These are phyloP conservation scores for Patiria miniata DNA, from an alignment of 35 echinoderm and acorn worm genomes.

Conservation along the genomic window DNA sequence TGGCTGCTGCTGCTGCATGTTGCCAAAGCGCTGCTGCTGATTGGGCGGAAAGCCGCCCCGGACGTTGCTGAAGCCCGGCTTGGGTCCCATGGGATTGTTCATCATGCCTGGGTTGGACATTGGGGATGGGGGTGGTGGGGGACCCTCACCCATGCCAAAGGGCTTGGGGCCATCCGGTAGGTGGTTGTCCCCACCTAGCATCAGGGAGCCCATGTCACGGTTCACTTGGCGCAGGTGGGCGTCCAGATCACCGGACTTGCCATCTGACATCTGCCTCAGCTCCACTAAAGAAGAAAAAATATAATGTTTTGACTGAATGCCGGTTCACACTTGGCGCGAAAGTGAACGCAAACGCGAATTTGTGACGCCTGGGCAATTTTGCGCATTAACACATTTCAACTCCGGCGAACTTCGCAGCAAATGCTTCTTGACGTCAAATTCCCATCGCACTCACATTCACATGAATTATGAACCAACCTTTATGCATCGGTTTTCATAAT, in stretches of 20 bases:
- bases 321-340: no score
- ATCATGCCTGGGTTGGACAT: conserved; percentile 32
- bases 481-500: no score
- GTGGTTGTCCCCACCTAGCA: conserved; percentile 40
- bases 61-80: conserved; percentile 37
- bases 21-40: conserved; percentile 37
- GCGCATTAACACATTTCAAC: conserved; percentile 21
- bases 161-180: conserved; percentile 42
- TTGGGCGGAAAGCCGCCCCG: conserved; percentile 5
- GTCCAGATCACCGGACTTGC: conserved; percentile 38
- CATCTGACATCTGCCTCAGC: conserved; percentile 45
- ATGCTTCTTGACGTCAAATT: no score
- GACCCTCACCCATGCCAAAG: conserved; percentile 39
- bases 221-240: conserved; percentile 7
- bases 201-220: conserved; percentile 51
- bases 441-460: background rate
- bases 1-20: conserved; percentile 25
- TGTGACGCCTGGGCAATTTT: no score
- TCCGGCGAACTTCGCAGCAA: no score
- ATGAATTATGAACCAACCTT: no score
- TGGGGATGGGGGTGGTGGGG: conserved; percentile 34
- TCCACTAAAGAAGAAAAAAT: conserved; percentile 32
- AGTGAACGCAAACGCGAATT: no score
- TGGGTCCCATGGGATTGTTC: conserved; percentile 39
- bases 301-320: background rate